Percentiles rank a stretch among this genome's conserved stretches.
Evolutionary conservation across 2,888 invertebrate species (phyloP).

Genomic region (Apamea crenata): DNA sequence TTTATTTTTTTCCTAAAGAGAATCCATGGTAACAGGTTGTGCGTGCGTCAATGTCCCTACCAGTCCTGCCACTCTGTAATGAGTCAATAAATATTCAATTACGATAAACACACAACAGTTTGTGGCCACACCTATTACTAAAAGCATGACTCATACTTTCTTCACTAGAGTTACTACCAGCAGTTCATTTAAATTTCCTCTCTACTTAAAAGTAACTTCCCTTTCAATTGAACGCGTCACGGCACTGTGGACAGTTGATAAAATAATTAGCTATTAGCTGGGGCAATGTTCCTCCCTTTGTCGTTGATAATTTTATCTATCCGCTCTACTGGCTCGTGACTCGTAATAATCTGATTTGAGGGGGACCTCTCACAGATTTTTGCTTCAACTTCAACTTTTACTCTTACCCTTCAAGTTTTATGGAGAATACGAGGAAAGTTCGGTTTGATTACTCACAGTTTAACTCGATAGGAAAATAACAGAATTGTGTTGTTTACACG

Average conservation of each 20-base stretch:
- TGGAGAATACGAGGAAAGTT: slow-evolving; percentile 48
- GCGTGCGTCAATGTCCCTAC: background rate
- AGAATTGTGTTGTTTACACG: slow-evolving; percentile 15
- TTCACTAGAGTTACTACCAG: slow-evolving; percentile 11
- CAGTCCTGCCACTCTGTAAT: background rate
- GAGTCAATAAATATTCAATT: background rate
- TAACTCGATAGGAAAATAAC: slow-evolving; percentile 9
- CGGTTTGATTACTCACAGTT: slow-evolving; percentile 30
- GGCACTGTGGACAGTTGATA: slow-evolving; percentile 75
- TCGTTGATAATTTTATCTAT: slow-evolving; percentile 86
- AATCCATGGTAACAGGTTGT: background rate
- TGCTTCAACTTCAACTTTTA: slow-evolving; percentile 65
- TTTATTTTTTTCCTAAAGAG: no score
- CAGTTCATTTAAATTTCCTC: slow-evolving; percentile 50
- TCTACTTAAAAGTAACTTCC: slow-evolving; percentile 56
- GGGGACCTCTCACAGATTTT: slow-evolving; percentile 66
- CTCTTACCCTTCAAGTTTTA: slow-evolving; percentile 58
- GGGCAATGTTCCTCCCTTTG: slow-evolving; percentile 81
- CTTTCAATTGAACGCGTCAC: slow-evolving; percentile 70
- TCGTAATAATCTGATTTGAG: slow-evolving; percentile 84
- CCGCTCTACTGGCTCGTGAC: slow-evolving; percentile 82
- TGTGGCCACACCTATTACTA: background rate
- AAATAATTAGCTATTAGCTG: slow-evolving; percentile 79
- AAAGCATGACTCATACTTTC: slow-evolving; percentile 28
- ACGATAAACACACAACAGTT: background rate